Evolutionary conservation across 2,888 invertebrate genomes (phyloP), one percentile per base, ranked within the genome.

Genomic region (Lepidochrysops patricia): DNA sequence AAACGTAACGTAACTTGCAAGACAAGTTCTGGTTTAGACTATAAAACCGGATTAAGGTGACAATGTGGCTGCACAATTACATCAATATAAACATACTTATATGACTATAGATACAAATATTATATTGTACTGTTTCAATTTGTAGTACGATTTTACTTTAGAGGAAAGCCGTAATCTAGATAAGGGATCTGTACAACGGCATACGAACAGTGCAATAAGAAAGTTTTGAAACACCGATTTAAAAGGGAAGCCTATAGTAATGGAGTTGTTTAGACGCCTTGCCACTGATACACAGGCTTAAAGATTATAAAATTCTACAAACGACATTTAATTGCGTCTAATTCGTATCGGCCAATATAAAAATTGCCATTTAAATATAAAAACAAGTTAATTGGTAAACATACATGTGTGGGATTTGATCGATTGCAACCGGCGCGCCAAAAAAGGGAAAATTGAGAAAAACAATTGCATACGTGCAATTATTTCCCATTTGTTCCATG

Each of bases 381-480:
- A 49, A 49, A 49, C 13, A n/a, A 49, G 26, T 12, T 49, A 50
- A 50, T 15, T 54, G 19, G 29, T 4, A 29, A 29, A 29, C 3
- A 1, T 12, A 29, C 15, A 12, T 12, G 29, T 5, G 29, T 15
- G 13, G 15, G 54, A 50, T 5, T 50, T n/a, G 2, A 50, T 54
- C 12, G 15, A 32, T 54, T 19, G 54, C 54, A 9, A 54, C 9
- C 19, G 29, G 32, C 19, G 15, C 27, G 12, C 54, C 52, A 27
- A 29, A 29, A 54, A 54, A 19, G 54, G 54, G 29, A 54, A 19
- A 29, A 15, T 32, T 32, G 19, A 32, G 54, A 54, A 15, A 52
- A 52, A 29, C 27, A 27, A 29, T 54, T 13, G 29, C 27, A 52
- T 52, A 52, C 19, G 15, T 54, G 54, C 54, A 54, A 54, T 54